phyloP scores from a whole-genome alignment of 1,140 invertebrate species.

The Melitaea cinxia region DNA sequence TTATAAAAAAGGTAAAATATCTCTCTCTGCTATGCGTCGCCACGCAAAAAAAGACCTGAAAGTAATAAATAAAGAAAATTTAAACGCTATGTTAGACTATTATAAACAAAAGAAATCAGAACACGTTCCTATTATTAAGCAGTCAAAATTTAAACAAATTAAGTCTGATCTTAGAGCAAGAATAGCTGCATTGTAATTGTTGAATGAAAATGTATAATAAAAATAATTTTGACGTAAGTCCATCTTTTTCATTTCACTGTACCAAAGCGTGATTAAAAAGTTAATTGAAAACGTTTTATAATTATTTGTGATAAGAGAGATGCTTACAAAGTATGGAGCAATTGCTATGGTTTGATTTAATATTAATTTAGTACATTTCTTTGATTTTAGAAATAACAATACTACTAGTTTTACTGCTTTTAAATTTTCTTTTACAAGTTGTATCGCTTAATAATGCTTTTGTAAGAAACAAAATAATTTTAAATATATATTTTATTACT shows the following conservation, averaged over 20 bases:
- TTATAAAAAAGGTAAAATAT: conserved; percentile 46
- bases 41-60: conserved; percentile 36
- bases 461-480: not conserved
- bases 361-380: too few species aligned
- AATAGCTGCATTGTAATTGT: conserved; percentile 8
- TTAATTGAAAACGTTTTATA: conserved; percentile 39
- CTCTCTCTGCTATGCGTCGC: conserved; percentile 33
- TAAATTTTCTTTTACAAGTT: not conserved
- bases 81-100: conserved; percentile 41
- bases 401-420: too few species aligned
- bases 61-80: conserved; percentile 39
- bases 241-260: conserved; percentile 10
- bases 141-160: conserved; percentile 43
- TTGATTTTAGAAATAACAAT: conserved; percentile 20
- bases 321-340: conserved; percentile 41
- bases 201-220: not conserved
- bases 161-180: conserved; percentile 40
- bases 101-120: conserved; percentile 41
- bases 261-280: conserved; percentile 15
- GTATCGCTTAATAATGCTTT: not conserved
- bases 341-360: conserved; percentile 48
- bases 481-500: not conserved
- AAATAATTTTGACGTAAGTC: not conserved
- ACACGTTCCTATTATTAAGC: conserved; percentile 31
- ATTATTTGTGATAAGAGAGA: conserved; percentile 54